phyloP scores from a whole-genome alignment of 1,140 invertebrate species.

The roundworm (Caenorhabditis elegans) region DNA sequence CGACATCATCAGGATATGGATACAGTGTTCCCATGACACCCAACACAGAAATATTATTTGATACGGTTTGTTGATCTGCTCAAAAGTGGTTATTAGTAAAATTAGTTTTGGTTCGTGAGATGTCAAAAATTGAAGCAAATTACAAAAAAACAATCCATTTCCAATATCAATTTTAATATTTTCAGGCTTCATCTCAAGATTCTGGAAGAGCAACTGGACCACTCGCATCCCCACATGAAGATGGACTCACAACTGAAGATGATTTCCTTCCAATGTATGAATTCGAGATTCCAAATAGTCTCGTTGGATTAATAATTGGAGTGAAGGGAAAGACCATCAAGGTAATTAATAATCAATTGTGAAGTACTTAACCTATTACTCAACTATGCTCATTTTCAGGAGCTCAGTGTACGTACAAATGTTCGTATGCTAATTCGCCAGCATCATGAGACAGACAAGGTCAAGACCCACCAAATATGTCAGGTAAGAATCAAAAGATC shows the following conservation, averaged over 20 bases:
- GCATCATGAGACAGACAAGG: conserved; percentile 57
- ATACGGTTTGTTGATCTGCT: background rate
- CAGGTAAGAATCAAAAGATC: conserved; percentile 49
- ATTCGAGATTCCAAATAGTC: conserved; percentile 65
- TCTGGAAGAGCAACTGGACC: conserved; percentile 51
- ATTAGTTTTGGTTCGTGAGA: background rate
- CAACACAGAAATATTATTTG: background rate
- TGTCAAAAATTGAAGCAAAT: background rate
- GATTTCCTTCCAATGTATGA: conserved; percentile 60
- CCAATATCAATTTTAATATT: background rate
- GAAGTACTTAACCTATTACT: too few relatives aligned
- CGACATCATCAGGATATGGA: background rate
- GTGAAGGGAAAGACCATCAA: conserved; percentile 64
- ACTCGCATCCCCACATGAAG: conserved; percentile 45
- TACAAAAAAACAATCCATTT: too few relatives aligned
- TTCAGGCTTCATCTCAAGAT: conserved; percentile 49
- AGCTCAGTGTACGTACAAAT: conserved; percentile 60
- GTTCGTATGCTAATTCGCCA: conserved; percentile 65
- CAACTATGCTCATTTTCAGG: conserved; percentile 51
- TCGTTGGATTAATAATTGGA: conserved; percentile 65
- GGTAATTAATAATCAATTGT: conserved; percentile 42
- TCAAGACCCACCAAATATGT: conserved; percentile 64
- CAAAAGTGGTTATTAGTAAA: background rate
- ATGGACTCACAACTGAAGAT: conserved; percentile 26
- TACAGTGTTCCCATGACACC: background rate